Evolutionary conservation across 1,140 invertebrate genomes (phyloP), one percentile per base, ranked within the genome.

Genomic region (Aphidius ervi): DNA sequence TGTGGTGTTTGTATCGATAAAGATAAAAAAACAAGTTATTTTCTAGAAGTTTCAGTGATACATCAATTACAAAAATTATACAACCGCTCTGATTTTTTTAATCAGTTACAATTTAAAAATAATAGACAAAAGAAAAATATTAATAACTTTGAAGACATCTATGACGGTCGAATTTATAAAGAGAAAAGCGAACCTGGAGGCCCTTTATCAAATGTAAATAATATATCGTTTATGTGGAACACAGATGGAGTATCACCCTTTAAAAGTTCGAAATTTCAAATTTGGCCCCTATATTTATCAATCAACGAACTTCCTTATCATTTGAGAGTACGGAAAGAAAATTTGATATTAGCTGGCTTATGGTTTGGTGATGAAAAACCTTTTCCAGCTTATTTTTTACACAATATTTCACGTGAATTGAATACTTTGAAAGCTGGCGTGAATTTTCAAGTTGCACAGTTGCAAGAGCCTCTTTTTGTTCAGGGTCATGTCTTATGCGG

Each of bases 181-280:
- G 42, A 59, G 23, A n/a, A n/a, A n/a, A 5, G 48, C 6, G 41
- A 9, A 3, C 4, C 54, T n/a, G 46, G 50, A 6, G 46, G 56
- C 6, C 39, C 55, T 5, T 43, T 63, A 37, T 63, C 57, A 4
- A 55, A 60, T 50, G 48, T 49, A n/a, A 53, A 60, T 31, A 60
- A 59, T 41, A 54, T 63, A n/a, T 60, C 62, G 4, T 60, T 63
- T 3, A 63, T n/a, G 2, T 60, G 56, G 48, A 47, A 61, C 39
- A 67, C 68, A 0, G 70, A 70, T 52, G 68, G 68, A 20, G 63
- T 70, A 45, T 46, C 65, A 5, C 46, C 68, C 5, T 71, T 70
- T 49, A 64, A 67, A 50, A 70, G 67, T 5, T 71, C 68, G 23
- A 63, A 64, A 57, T 50, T 47, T 61, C 57, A 43, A 50, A n/a